Conservation (phyloP, 2,888 invertebrate genomes). For the Diachrysia chrysitis region DNA sequence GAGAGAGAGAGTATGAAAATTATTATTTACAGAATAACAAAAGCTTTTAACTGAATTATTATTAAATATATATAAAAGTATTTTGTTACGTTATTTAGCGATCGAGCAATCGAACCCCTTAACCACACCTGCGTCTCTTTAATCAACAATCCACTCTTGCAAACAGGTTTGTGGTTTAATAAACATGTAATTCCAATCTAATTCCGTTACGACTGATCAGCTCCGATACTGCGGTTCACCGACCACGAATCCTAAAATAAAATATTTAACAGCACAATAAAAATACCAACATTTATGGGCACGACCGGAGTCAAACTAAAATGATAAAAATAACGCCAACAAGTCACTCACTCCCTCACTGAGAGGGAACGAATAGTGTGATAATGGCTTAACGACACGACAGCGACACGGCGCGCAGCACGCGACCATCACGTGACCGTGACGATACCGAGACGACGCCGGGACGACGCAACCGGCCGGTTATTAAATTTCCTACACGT, state of each 20-base stretch:
- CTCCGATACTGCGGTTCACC: constrained; percentile 17
- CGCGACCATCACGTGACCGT: constrained; percentile 26
- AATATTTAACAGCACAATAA: constrained; percentile 37
- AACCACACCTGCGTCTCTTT: background rate
- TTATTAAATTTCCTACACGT: constrained; percentile 51
- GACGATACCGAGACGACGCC: constrained; percentile 23
- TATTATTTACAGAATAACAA: background rate
- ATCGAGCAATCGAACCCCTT: background rate
- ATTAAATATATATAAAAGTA: background rate
- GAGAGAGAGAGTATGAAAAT: background rate
- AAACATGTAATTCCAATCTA: constrained; percentile 11
- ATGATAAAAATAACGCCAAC: constrained; percentile 38
- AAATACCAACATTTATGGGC: constrained; percentile 45
- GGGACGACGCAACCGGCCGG: constrained; percentile 17
- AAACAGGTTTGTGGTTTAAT: constrained; percentile 7
- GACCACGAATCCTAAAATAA: constrained; percentile 30
- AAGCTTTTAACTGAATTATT: background rate
- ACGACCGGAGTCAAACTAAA: constrained; percentile 30
- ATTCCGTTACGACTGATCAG: constrained; percentile 19
- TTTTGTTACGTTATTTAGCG: background rate
- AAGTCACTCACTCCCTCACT: constrained; percentile 31
- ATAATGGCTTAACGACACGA: constrained; percentile 43
- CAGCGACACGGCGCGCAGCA: constrained; percentile 24
- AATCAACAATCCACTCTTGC: constrained; percentile 8
- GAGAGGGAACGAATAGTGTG: constrained; percentile 41